These are phyloP conservation scores for Lepisosteus oculatus DNA, from an alignment of 2,113 vertebrate genomes.

Conservation along the genomic window DNA sequence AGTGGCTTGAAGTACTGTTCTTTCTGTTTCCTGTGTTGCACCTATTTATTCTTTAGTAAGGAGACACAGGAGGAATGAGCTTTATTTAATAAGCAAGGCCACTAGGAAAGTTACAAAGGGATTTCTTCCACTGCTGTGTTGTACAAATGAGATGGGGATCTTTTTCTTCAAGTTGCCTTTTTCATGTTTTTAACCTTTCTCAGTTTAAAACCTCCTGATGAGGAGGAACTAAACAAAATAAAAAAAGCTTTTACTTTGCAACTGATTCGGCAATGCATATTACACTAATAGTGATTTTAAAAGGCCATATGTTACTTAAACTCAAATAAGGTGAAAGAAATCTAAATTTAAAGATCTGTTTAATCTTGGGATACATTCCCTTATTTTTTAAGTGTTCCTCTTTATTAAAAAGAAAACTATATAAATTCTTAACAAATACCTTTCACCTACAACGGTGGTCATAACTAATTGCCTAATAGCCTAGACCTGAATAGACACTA, in stretches of 20 bases:
- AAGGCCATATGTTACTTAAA: slow-evolving; percentile 24
- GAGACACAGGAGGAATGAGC: neutral
- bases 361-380: neutral
- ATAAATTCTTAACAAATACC: too few species aligned
- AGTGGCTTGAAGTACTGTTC: neutral
- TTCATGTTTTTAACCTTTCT: too few species aligned
- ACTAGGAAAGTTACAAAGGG: slow-evolving; percentile 2
- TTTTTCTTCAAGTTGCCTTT: slow-evolving; percentile 15
- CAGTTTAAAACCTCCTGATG: slow-evolving; percentile 5
- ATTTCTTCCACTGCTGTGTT: neutral
- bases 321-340: slow-evolving; percentile 25
- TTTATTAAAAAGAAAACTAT: too few species aligned
- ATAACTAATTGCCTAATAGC: too few species aligned
- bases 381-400: slow-evolving; percentile 15
- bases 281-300: slow-evolving; percentile 17
- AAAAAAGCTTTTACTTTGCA: neutral
- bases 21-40: neutral
- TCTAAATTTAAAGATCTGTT: slow-evolving; percentile 8
- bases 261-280: slow-evolving; percentile 13
- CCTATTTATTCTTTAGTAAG: neutral
- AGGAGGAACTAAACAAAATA: slow-evolving; percentile 7
- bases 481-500: too few species aligned
- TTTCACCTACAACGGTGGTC: too few species aligned
- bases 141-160: neutral
- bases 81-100: slow-evolving; percentile 14